Conservation (phyloP, 2,797 vertebrate species). For the Triplophysa yarkandensis region DNA sequence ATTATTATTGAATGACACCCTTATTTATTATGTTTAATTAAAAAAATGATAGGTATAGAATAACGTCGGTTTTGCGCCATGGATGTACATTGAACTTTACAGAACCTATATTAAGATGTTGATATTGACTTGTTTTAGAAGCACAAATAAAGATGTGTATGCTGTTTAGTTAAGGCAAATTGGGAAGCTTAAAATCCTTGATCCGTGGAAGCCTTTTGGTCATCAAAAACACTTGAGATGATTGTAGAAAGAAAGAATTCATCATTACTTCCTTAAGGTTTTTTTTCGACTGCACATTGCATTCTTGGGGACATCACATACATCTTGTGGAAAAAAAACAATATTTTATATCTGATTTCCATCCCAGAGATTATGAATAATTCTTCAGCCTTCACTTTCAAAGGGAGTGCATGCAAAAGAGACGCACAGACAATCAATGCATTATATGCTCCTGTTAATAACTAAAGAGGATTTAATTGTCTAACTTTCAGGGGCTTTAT, state of each 20-base stretch:
- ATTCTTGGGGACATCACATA: conserved; percentile 78
- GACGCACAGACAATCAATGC: conserved; percentile 78
- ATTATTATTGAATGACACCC: no score
- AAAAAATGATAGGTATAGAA: conserved; percentile 49
- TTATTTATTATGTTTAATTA: neutral
- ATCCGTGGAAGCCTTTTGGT: conserved; percentile 77
- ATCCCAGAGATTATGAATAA: conserved; percentile 68
- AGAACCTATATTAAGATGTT: conserved; percentile 42
- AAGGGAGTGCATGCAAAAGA: conserved; percentile 78
- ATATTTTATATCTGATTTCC: conserved; percentile 66
- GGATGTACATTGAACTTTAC: conserved; percentile 52
- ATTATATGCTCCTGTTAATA: conserved; percentile 82
- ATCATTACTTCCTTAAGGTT: conserved; percentile 78
- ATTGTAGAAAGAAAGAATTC: conserved; percentile 81
- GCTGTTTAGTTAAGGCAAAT: conserved; percentile 68
- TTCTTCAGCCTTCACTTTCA: conserved; percentile 68
- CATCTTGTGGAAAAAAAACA: conserved; percentile 64
- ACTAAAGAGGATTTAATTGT: conserved; percentile 78
- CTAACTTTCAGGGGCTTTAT: conserved; percentile 8
- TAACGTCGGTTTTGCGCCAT: conserved; percentile 37
- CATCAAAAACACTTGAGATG: conserved; percentile 87
- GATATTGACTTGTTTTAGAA: conserved; percentile 53
- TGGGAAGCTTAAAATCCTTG: conserved; percentile 81
- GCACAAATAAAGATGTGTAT: conserved; percentile 65
- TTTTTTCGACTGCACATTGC: conserved; percentile 84